These are phyloP conservation scores for Gadopsis marmoratus DNA, from an alignment of 2,797 vertebrate genomes.

Conservation along the genomic window DNA sequence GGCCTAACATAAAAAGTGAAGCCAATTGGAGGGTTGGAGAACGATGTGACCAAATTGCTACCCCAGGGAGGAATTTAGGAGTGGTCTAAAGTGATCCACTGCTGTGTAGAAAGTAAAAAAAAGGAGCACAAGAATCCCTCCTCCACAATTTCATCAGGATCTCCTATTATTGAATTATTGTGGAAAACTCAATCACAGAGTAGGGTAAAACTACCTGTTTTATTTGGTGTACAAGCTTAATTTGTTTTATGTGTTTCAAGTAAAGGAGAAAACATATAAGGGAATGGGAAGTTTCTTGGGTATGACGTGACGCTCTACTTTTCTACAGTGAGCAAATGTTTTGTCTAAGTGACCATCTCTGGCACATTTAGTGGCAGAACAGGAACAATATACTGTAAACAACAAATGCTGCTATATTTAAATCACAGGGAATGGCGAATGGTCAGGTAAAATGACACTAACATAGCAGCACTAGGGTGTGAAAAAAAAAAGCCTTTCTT, in stretches of 20 bases:
- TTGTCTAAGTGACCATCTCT: background rate
- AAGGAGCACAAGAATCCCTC: conserved; percentile 26
- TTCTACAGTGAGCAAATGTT: conserved; percentile 8
- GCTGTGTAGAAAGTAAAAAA: conserved; percentile 17
- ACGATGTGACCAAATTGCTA: conserved; percentile 38
- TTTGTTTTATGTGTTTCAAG: conserved; percentile 5
- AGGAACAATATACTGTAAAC: background rate
- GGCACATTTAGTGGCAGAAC: background rate
- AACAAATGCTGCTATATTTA: background rate
- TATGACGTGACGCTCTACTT: background rate
- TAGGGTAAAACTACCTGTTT: conserved; percentile 8
- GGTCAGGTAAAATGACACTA: conserved; percentile 33
- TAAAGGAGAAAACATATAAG: conserved; percentile 4
- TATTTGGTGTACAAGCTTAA: conserved; percentile 24
- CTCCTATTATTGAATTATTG: conserved; percentile 33
- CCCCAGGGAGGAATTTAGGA: conserved; percentile 26
- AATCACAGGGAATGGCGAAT: background rate
- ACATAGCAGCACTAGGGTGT: conserved; percentile 18
- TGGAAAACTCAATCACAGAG: conserved; percentile 40
- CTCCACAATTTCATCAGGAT: conserved; percentile 30
- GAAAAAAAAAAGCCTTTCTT: conserved; percentile 8
- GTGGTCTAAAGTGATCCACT: conserved; percentile 28
- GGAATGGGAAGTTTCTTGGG: background rate
- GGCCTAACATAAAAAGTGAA: conserved; percentile 24
- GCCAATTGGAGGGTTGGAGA: conserved; percentile 18